Evolutionary conservation across 64 coral and sea anemone genomes (phyloP).

Genomic region (Pachyseris speciosa): DNA sequence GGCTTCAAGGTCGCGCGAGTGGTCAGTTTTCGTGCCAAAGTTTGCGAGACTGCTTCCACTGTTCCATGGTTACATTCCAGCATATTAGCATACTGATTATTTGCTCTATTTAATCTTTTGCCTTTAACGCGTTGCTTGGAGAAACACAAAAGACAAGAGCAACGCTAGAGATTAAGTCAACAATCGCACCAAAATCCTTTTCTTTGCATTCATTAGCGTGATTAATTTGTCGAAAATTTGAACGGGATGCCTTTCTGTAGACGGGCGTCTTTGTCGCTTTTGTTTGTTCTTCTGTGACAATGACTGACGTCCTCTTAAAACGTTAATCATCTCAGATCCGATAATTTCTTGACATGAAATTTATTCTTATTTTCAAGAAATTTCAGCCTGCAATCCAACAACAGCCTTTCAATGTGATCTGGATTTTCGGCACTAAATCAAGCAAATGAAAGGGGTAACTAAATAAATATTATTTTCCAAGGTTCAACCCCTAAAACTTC

Average conservation of each 20-base stretch:
- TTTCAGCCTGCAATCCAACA: background rate
- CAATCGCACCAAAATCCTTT: slow-evolving; percentile 1
- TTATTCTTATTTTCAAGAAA: background rate
- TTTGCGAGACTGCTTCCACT: background rate
- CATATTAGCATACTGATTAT: slow-evolving; percentile 28
- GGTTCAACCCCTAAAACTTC: too few species aligned
- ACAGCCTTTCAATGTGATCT: too few species aligned
- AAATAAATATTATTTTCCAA: too few species aligned
- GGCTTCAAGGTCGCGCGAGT: background rate
- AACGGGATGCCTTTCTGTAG: background rate
- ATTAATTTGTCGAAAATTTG: background rate
- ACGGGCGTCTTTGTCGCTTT: background rate
- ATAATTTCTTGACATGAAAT: background rate
- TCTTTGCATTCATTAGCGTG: slow-evolving; percentile 10
- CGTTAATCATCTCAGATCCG: background rate
- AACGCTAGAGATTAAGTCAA: background rate
- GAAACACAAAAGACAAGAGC: background rate
- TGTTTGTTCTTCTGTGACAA: background rate
- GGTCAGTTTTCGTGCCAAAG: too few species aligned
- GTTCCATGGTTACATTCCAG: background rate
- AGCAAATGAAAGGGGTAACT: too few species aligned
- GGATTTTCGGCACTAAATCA: too few species aligned
- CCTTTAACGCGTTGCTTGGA: slow-evolving; percentile 23
- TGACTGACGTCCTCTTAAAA: background rate
- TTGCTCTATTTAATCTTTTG: background rate